Evolutionary conservation across 2,888 invertebrate species (phyloP), one percentile per base, ranked within the genome.

Genomic region (Petrolisthes manimaculis): DNA sequence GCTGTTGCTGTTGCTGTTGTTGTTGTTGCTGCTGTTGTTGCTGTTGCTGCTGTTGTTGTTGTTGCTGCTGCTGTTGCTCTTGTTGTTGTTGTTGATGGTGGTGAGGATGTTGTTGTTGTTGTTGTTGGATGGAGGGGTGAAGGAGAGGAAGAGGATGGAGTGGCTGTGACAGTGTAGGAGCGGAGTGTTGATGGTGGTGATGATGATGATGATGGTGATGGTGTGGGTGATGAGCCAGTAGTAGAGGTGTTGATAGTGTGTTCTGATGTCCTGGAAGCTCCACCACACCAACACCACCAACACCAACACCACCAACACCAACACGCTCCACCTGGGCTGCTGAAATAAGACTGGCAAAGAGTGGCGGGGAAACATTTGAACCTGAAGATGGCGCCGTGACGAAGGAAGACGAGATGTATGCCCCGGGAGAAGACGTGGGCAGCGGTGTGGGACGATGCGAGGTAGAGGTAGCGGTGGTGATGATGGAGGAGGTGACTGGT

Each of bases 241-340:
- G 74, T 0, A 88, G 53, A 9, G 88, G 67, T 5, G 87, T 79
- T 21, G 88, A 80, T 51, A 84, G 55, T 21, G 88, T 55, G 79
- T 88, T 84, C 67, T 88, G 88, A 67, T 84, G 88, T 5, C 88
- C 88, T 14, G 88, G 21, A 4, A 88, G 74, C 54, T 88, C 88
- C 83, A 80, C 6, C 86, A 83, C 9, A 89, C 89, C 75, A 86
- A 74, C 61, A 83, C 89, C 89, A 89, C 86, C 89, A 86, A 84
- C 89, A n/a, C 61, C 84, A 55, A 24, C 89, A n/a, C 88, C 89
- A 89, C 86, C 89, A 86, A 84, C 89, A n/a, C 61, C 84, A 55
- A 24, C 89, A n/a, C 88, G 53, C 6, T 88, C 88, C 67, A 56
- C 80, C 54, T 80, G 84, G 18, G 77, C 61, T 86, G 85, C 86